Evolutionary conservation across 2,888 invertebrate genomes (phyloP).

Genomic region (Pomacea canaliculata): DNA sequence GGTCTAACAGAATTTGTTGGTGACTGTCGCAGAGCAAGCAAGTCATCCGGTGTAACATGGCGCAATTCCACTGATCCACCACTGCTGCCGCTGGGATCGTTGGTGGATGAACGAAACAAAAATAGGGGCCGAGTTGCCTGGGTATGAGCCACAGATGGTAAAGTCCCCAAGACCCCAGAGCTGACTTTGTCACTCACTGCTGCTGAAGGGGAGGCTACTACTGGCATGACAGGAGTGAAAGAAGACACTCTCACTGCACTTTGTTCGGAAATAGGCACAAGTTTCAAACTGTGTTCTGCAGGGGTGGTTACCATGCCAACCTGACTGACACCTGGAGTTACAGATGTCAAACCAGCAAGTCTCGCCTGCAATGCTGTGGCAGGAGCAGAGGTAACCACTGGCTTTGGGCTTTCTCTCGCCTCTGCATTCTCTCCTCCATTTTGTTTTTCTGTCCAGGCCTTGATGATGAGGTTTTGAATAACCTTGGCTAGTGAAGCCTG

Average conservation of each 20-base stretch:
- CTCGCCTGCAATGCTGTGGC: background rate
- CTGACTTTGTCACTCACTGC: background rate
- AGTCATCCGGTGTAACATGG: conserved; percentile 13
- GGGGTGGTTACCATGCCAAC: background rate
- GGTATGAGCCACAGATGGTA: conserved; percentile 7
- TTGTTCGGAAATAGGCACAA: background rate
- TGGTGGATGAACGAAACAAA: conserved; percentile 8
- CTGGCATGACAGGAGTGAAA: background rate
- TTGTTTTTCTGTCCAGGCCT: conserved; percentile 8
- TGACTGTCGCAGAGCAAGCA: conserved; percentile 18
- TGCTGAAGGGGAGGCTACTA: background rate
- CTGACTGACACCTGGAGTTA: background rate
- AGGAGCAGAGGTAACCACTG: no score
- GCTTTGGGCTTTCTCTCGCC: background rate
- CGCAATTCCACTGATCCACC: conserved; percentile 16
- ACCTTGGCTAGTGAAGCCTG: conserved; percentile 2
- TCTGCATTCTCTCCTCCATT: background rate
- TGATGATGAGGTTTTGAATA: conserved; percentile 9
- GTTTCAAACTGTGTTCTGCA: background rate
- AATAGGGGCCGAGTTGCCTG: conserved; percentile 17
- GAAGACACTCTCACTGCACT: conserved; percentile 7
- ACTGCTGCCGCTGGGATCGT: background rate
- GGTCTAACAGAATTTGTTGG: conserved; percentile 20
- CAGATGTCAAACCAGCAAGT: background rate
- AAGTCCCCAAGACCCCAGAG: background rate